Conservation (phyloP, 2,113 vertebrate species). For the Urocynchramus pylzowi region DNA sequence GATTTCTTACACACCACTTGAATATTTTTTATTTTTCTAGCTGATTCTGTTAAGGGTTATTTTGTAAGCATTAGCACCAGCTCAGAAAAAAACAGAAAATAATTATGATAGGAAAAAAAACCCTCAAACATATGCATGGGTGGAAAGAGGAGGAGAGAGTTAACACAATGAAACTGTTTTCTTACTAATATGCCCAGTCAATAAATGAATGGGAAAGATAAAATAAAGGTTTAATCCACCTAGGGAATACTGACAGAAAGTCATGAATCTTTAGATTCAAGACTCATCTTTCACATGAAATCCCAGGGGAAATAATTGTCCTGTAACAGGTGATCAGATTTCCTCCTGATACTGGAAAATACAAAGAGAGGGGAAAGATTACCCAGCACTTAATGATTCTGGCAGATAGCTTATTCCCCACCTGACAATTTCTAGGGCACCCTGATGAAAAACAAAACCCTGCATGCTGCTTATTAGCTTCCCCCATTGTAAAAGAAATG, state of each 20-base stretch:
- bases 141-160: not conserved
- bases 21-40: not conserved
- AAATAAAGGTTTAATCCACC: not conserved
- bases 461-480: not conserved
- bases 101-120: not conserved
- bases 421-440: not conserved
- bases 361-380: not conserved
- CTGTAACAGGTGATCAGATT: not conserved
- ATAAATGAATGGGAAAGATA: not conserved
- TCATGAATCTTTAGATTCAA: not conserved
- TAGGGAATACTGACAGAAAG: not conserved
- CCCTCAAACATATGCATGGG: not conserved
- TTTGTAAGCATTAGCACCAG: not conserved
- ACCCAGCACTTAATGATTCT: not conserved
- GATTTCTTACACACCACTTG: not conserved
- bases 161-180: not conserved
- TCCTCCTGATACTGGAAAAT: not conserved
- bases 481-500: not conserved
- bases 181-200: not conserved
- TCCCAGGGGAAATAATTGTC: not conserved
- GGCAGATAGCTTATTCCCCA: not conserved
- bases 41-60: not conserved
- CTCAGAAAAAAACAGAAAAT: not conserved
- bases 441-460: not conserved
- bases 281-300: not conserved